Percentiles rank a stretch among this genome's conserved stretches.
These are phyloP conservation scores for Acanthosepion pharaonis DNA, from an alignment of 2,888 invertebrate genomes.

Conservation along the genomic window DNA sequence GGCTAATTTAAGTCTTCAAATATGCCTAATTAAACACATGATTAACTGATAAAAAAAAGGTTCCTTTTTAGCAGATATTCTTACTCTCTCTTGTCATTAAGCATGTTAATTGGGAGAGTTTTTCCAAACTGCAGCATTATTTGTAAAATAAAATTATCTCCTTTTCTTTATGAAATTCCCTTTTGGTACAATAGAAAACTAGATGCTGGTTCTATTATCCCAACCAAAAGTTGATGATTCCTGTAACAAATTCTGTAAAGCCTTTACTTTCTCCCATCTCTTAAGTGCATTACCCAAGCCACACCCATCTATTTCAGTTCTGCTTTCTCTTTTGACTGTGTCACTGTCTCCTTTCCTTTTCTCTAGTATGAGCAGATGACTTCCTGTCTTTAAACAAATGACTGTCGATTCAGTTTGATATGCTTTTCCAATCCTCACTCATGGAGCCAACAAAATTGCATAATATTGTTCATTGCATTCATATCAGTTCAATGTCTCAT, in stretches of 20 bases:
- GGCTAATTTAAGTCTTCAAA: not conserved
- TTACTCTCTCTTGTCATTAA: not conserved
- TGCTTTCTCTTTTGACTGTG: not conserved
- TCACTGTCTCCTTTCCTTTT: not conserved
- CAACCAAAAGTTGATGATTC: not conserved
- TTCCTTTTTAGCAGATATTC: not conserved
- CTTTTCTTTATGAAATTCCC: not conserved
- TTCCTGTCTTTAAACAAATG: slow-evolving; percentile 18
- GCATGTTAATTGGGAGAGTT: not conserved
- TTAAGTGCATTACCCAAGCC: too few relatives aligned
- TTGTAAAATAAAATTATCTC: not conserved
- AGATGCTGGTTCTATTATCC: not conserved
- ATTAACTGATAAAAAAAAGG: not conserved
- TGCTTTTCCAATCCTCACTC: not conserved
- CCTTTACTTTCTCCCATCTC: not conserved
- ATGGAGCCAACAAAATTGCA: not conserved
- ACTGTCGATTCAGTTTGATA: not conserved
- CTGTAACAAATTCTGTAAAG: not conserved
- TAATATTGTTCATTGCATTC: not conserved
- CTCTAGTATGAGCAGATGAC: not conserved
- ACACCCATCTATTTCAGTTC: too few relatives aligned
- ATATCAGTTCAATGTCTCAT: not conserved
- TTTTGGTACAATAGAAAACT: not conserved
- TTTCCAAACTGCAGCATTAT: not conserved
- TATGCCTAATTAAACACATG: not conserved